Conservation (phyloP, 2,113 vertebrate genomes). For the Microcebus tavaratra region DNA sequence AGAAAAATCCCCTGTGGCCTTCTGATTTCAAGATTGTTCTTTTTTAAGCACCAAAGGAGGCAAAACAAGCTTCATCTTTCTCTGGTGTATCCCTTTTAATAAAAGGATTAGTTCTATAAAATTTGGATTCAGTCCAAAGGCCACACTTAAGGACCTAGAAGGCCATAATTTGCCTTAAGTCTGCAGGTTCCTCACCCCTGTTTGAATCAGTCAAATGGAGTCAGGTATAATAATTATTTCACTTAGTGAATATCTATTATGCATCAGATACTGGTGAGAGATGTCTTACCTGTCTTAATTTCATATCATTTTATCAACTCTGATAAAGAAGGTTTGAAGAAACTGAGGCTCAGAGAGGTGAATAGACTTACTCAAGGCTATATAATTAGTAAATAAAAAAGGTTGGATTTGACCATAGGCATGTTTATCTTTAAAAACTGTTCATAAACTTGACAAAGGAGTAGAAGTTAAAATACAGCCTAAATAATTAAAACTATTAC, state of each 20-base stretch:
- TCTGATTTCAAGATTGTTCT: too few relatives aligned
- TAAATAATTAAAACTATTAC: slow-evolving; percentile 47
- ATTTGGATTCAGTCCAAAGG: too few relatives aligned
- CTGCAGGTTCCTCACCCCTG: background rate
- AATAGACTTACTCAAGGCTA: background rate
- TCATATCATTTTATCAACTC: background rate
- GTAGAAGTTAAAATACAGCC: slow-evolving; percentile 11
- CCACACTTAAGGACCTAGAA: too few relatives aligned
- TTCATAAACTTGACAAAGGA: slow-evolving; percentile 32
- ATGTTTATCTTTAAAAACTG: background rate
- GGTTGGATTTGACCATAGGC: background rate
- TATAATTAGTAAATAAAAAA: background rate
- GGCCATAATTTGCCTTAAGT: too few relatives aligned
- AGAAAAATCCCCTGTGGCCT: too few relatives aligned
- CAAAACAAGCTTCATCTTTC: too few relatives aligned
- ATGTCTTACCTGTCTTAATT: background rate
- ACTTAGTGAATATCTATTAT: background rate
- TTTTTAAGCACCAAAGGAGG: too few relatives aligned
- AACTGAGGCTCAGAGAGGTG: background rate
- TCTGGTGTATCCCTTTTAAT: too few relatives aligned
- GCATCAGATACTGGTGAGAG: background rate
- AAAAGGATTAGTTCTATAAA: too few relatives aligned
- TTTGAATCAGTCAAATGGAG: background rate
- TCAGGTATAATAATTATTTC: background rate
- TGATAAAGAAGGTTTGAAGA: background rate